A percentile compares a stretch with the other conserved stretches of the same genome.
Evolutionary conservation across 2,888 invertebrate genomes (phyloP).

Genomic region (Cantharis flavilabris): DNA sequence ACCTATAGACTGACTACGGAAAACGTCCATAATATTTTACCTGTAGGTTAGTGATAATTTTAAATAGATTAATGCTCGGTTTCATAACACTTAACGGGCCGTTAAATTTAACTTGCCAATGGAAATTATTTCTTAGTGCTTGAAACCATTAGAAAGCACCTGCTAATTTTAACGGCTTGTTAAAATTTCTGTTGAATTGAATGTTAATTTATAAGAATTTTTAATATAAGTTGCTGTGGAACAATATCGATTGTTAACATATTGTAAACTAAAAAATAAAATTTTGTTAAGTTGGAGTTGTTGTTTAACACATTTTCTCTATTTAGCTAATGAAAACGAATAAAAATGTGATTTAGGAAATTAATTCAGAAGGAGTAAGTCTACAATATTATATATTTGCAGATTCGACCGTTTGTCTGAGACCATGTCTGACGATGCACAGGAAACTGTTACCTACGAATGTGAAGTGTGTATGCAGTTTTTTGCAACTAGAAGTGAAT

Average conservation of each 20-base stretch:
- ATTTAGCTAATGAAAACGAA: background rate
- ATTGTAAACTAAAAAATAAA: background rate
- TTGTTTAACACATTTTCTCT: background rate
- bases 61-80: background rate
- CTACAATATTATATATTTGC: constrained; percentile 34
- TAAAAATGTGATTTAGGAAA: background rate
- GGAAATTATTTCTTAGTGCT: too few species aligned
- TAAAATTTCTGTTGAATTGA: background rate
- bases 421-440: constrained; percentile 11
- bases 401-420: constrained; percentile 36
- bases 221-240: background rate
- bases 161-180: too few species aligned
- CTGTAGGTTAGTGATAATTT: too few species aligned
- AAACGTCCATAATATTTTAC: too few species aligned
- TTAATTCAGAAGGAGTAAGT: background rate
- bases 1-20: too few species aligned
- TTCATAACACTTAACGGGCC: too few species aligned
- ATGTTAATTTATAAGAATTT: background rate
- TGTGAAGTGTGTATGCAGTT: constrained; percentile 50
- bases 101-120: too few species aligned
- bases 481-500: constrained; percentile 47
- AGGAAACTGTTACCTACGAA: constrained; percentile 39
- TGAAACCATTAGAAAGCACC: too few species aligned
- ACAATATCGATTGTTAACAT: background rate
- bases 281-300: background rate